Evolutionary conservation across 2,113 vertebrate genomes (phyloP).

Genomic region (Tichodroma muraria): DNA sequence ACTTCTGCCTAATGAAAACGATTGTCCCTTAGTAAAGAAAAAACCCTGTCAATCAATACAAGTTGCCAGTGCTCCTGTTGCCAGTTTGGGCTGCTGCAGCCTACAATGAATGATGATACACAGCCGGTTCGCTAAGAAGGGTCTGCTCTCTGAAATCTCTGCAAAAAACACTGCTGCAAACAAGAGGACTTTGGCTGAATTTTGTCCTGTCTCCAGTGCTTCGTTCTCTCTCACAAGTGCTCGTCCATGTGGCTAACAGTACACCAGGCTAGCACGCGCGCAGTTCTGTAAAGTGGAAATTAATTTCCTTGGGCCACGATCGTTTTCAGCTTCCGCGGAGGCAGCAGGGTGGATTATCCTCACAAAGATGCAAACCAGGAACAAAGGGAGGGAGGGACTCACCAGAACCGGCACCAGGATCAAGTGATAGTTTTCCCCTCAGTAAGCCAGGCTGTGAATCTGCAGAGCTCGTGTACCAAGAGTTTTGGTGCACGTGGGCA

Average conservation of each 20-base stretch:
- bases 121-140: background rate
- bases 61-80: background rate
- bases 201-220: background rate
- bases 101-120: background rate
- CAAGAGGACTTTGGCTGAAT: background rate
- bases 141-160: background rate
- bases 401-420: background rate
- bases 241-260: background rate
- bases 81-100: background rate
- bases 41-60: background rate
- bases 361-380: background rate
- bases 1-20: background rate
- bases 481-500: background rate
- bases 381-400: background rate
- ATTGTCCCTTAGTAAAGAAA: background rate
- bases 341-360: background rate
- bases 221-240: background rate
- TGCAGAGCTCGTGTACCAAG: background rate
- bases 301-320: background rate
- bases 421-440: background rate
- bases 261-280: background rate
- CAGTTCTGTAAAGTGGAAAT: background rate
- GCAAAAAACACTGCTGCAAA: background rate
- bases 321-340: background rate
- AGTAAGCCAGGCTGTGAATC: constrained; percentile 9